Base-by-base conservation (phyloP, 2,113 vertebrate genomes). In the Gnathonemus longibarbis region DNA sequence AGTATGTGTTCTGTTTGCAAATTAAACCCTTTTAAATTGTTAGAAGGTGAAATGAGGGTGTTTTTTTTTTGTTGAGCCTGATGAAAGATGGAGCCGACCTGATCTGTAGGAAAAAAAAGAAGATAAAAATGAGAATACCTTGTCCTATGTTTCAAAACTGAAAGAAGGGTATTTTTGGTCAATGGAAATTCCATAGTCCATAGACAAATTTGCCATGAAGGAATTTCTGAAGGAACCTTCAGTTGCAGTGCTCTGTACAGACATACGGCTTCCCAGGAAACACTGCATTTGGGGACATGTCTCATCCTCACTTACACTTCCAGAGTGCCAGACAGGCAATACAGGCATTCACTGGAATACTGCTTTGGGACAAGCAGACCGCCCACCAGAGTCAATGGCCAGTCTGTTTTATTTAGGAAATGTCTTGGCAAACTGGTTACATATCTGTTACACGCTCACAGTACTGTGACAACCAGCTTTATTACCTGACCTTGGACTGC, bases 1-100 rank as follows among this genome's bases (percentile, higher is more conserved):
- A 93, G 94, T 96, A 93, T 93, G 94, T 91, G 95, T 53, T 39
- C 50, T 56, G 49, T 53, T 87, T 52, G 85, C 50, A 87, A 56
- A 31, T 87, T 45, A 35, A 86, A 27, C 84, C 84, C 39, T 84
- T 84, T 84, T 48, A 45, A 86, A 49, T 48, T 87, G 24, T 87
- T 50, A 87, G 48, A 31, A 52, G 49, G 48, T 87, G 50, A 87
- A 87, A 35, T 27, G n/a, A 35, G 15, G 15, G 24, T 6, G 1
- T 53, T 35, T 35, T 53, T 21, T 52, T 17, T 11, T 46, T 46
- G 0, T 52, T 21, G 13, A 52, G 2, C 85, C 85, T 42, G 85
- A 87, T 9, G 13, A 35, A 87, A 56, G 5, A 15, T 31, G n/a
- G 0, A 87, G 3, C 27, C 1, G 5, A 74, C 27, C 5, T 13